A percentile compares a stretch with the other conserved stretches of the same genome.
Evolutionary conservation across 92 coral and sea anemone species (phyloP).

Genomic region (Porites lobata): DNA sequence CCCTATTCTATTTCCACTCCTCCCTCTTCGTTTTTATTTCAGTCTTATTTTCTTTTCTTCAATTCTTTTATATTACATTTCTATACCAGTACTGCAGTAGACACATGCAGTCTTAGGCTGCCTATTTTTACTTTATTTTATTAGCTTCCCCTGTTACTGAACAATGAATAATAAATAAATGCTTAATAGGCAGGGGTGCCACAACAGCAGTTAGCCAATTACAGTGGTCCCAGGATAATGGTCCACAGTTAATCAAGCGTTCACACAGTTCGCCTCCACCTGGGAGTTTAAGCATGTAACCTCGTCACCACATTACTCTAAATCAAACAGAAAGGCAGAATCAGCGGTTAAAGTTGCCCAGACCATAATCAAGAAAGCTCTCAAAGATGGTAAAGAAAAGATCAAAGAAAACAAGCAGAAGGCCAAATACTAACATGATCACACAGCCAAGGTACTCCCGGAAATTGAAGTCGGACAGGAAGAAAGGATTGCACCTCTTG

Average conservation of each 20-base stretch:
- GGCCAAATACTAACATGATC: constrained; percentile 46
- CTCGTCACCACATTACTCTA: constrained; percentile 32
- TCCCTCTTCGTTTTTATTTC: too few relatives aligned
- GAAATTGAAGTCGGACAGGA: constrained; percentile 54
- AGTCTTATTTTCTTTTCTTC: too few relatives aligned
- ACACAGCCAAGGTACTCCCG: constrained; percentile 22
- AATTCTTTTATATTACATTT: too few relatives aligned
- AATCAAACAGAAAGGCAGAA: constrained; percentile 53
- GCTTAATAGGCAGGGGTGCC: too few relatives aligned
- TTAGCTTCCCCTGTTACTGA: too few relatives aligned
- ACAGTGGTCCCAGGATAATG: background rate
- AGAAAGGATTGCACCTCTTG: constrained; percentile 35
- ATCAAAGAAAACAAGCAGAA: constrained; percentile 55
- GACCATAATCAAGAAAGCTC: constrained; percentile 57
- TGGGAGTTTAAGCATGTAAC: constrained; percentile 42
- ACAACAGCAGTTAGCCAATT: too few relatives aligned
- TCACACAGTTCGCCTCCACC: constrained; percentile 31
- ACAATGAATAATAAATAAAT: too few relatives aligned
- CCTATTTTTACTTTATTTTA: too few relatives aligned
- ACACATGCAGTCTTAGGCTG: too few relatives aligned
- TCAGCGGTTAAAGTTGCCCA: constrained; percentile 47
- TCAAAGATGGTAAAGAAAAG: constrained; percentile 42
- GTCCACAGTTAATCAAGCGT: constrained; percentile 52
- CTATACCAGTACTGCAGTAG: too few relatives aligned
- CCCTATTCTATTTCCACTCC: too few relatives aligned